Percentiles rank a stretch among this genome's conserved stretches.
Conservation (phyloP, 1,140 invertebrate species). For the Tigriopus japonicus region DNA sequence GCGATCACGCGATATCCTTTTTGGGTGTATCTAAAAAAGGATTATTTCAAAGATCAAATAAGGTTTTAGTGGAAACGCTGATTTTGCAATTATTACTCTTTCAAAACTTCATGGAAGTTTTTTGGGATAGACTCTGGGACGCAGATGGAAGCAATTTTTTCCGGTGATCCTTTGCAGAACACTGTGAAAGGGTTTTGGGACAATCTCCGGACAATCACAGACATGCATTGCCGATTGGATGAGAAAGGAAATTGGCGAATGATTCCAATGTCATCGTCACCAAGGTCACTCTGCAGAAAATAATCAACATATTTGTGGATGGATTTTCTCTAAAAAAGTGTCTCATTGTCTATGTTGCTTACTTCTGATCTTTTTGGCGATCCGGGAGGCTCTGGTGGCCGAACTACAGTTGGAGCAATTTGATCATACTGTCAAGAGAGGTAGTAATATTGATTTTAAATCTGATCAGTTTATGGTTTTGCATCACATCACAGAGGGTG, state of each 20-base stretch:
- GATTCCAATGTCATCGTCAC: slow-evolving; percentile 25
- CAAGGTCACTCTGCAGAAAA: slow-evolving; percentile 18
- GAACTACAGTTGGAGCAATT: slow-evolving; percentile 26
- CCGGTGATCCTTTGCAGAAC: slow-evolving; percentile 76
- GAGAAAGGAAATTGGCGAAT: slow-evolving; percentile 77
- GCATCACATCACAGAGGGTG: no score
- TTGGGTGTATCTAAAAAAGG: slow-evolving; percentile 43
- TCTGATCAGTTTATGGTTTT: no score
- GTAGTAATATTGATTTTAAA: no score
- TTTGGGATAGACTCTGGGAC: slow-evolving; percentile 25
- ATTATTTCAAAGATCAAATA: background rate
- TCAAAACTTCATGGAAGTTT: slow-evolving; percentile 47
- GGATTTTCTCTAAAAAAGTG: no score
- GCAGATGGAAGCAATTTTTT: slow-evolving; percentile 41
- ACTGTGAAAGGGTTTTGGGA: slow-evolving; percentile 55
- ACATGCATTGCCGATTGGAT: slow-evolving; percentile 71
- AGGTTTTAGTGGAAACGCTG: no score
- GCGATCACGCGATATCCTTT: slow-evolving; percentile 78
- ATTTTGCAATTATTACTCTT: slow-evolving; percentile 24
- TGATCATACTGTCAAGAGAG: slow-evolving; percentile 15
- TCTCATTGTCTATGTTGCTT: slow-evolving; percentile 27
- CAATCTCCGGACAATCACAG: slow-evolving; percentile 60
- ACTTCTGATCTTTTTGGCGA: slow-evolving; percentile 25
- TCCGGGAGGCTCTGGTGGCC: slow-evolving; percentile 23
- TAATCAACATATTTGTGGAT: no score